These are phyloP conservation scores for Idaea aversata DNA, from an alignment of 2,888 invertebrate genomes.

Conservation along the genomic window DNA sequence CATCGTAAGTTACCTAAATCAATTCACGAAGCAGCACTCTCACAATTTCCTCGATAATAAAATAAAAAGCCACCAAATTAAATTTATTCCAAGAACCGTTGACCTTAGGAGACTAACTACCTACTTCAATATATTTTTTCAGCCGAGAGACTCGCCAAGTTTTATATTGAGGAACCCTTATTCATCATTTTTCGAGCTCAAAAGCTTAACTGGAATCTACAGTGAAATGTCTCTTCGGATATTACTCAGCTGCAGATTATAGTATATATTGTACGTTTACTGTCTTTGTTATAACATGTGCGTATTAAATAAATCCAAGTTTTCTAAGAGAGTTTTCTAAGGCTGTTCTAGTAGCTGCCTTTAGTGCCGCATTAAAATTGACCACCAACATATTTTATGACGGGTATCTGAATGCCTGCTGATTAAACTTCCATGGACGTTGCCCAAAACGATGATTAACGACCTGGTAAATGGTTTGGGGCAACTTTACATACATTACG, in stretches of 20 bases:
- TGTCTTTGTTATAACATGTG: background rate
- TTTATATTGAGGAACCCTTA: slow-evolving; percentile 19
- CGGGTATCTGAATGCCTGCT: slow-evolving; percentile 8
- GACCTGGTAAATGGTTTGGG: slow-evolving; percentile 12
- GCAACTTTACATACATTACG: slow-evolving; percentile 20
- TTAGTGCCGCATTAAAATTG: background rate
- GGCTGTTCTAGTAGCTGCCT: background rate
- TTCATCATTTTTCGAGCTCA: slow-evolving; percentile 24
- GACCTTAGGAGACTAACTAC: background rate
- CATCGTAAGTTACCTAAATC: background rate
- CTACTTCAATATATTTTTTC: background rate
- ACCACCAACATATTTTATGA: slow-evolving; percentile 14
- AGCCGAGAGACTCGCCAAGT: slow-evolving; percentile 4
- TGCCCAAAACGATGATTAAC: slow-evolving; percentile 22
- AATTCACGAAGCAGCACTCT: background rate
- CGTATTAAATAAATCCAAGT: background rate
- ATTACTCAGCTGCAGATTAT: slow-evolving; percentile 11
- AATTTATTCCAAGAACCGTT: slow-evolving; percentile 5
- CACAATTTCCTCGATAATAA: background rate
- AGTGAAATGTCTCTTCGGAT: slow-evolving; percentile 18
- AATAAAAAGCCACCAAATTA: background rate
- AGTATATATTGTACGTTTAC: background rate
- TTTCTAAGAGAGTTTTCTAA: no score
- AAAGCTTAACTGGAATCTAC: slow-evolving; percentile 19
- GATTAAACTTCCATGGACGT: slow-evolving; percentile 12